A percentile compares a stretch with the other conserved stretches of the same genome.
phyloP scores from a whole-genome alignment of 35 echinoderm and acorn worm genomes.

The Acanthaster planci region DNA sequence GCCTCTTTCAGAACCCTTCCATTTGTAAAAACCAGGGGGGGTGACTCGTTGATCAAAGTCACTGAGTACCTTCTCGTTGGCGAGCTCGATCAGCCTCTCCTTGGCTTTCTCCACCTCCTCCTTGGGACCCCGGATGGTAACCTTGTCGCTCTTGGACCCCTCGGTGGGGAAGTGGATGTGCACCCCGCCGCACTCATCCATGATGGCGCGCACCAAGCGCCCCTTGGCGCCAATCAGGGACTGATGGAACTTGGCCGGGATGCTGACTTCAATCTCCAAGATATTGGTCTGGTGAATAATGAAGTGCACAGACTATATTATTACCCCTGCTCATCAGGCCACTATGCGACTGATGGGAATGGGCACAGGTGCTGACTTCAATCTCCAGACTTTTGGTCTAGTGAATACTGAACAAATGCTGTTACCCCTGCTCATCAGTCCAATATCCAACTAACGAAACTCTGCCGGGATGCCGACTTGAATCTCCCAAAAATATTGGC shows the following conservation, averaged over 20 bases:
- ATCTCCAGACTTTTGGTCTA: too few relatives aligned
- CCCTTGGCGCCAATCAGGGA: slow-evolving; percentile 94
- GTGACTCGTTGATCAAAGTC: background rate
- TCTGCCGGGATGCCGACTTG: too few relatives aligned
- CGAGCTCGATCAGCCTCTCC: slow-evolving; percentile 85
- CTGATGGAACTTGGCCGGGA: slow-evolving; percentile 87
- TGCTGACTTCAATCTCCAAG: slow-evolving; percentile 75
- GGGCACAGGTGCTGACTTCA: too few relatives aligned
- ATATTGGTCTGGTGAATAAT: slow-evolving; percentile 69
- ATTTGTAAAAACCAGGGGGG: background rate
- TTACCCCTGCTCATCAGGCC: too few relatives aligned
- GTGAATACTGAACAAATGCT: too few relatives aligned
- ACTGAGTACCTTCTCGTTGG: slow-evolving; percentile 69
- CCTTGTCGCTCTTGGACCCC: slow-evolving; percentile 69
- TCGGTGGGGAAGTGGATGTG: slow-evolving; percentile 88
- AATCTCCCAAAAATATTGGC: too few relatives aligned
- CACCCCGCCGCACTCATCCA: slow-evolving; percentile 89
- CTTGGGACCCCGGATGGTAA: slow-evolving; percentile 85
- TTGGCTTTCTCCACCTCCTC: slow-evolving; percentile 94
- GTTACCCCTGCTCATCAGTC: too few relatives aligned
- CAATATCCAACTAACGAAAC: too few relatives aligned
- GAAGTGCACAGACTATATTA: too few relatives aligned
- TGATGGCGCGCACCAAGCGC: slow-evolving; percentile 80
- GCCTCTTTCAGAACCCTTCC: too few relatives aligned
- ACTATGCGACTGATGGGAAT: too few relatives aligned